Base-by-base conservation (phyloP, 2,888 invertebrate species). In the Hydropsyche betteni region DNA sequence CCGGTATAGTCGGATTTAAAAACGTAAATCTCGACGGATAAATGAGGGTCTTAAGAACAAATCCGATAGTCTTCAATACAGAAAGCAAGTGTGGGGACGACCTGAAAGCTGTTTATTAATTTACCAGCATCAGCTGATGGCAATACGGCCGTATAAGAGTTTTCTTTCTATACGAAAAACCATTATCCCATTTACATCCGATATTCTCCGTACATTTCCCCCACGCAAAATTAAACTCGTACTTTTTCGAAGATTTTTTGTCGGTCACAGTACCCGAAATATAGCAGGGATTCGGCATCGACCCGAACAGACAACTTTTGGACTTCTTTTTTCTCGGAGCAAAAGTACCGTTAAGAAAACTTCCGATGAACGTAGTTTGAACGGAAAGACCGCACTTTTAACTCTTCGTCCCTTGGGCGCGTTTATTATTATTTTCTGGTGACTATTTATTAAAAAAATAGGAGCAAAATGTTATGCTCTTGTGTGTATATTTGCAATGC, bases 41-140 rank as follows among this genome's bases (percentile, higher is more conserved):
- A 58, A 58, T 58, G 58, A 58, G 58, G 58, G 58, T 58, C 24
- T 58, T 58, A 58, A 58, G 14, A 58, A 58, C 24, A 58, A 58
- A 58, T 58, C 58, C 58, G 58, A 58, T 58, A 58, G 58, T 58
- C 58, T 14, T 58, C 58, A 16, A 58, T 58, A 58, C 58, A 24
- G 8, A 16, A 14, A 24, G 58, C 24, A 16, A 58, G 8, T 24
- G 58, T 5, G 8, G 58, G 58, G 24, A 24, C 14, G 10, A 24
- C 58, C 8, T 4, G 24, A 34, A n/a, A 64, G 64, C 64, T 64
- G 36, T 36, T 64, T 64, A 64, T 64, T 64, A 64, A 64, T 64
- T 64, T 64, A 64, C 12, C 64, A 64, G n/a, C 0, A 36, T 34
- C 64, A 64, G 34, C 36, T 36, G 64, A 64, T 12, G 64, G 5